Percentiles rank a stretch among this genome's conserved stretches.
Conservation (phyloP, 2,113 vertebrate species). For the Hyperopisus bebe region DNA sequence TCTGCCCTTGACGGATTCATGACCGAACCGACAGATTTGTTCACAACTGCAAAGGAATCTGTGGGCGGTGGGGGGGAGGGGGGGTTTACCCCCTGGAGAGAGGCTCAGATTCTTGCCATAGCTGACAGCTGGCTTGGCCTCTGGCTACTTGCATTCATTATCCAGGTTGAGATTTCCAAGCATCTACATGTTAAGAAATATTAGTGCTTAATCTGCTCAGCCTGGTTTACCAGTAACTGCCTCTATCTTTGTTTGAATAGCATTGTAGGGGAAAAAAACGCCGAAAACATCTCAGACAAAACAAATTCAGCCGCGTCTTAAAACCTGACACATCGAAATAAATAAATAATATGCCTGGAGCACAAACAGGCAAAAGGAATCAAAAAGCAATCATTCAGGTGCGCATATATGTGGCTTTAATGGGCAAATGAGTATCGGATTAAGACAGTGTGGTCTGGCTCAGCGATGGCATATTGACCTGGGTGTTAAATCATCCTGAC, state of each 20-base stretch:
- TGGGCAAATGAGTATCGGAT: neutral
- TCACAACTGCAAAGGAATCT: neutral
- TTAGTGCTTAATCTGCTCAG: neutral
- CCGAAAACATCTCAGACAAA: neutral
- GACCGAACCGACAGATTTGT: neutral
- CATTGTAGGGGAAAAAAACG: neutral
- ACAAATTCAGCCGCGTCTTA: neutral
- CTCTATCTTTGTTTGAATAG: neutral
- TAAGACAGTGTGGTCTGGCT: neutral
- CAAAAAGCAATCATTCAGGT: neutral
- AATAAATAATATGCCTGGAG: neutral
- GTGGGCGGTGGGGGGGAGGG: neutral
- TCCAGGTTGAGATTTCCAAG: neutral
- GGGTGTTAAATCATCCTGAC: constrained; percentile 5
- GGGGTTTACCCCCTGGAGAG: neutral
- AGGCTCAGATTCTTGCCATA: neutral
- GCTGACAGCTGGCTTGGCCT: neutral
- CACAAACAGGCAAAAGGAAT: neutral
- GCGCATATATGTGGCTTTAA: neutral
- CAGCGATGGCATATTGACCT: neutral
- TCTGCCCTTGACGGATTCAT: neutral
- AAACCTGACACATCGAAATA: neutral
- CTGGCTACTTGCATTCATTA: neutral
- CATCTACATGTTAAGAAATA: neutral
- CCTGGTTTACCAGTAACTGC: neutral